phyloP scores from a whole-genome alignment of 2,797 vertebrate genomes.

The Sebastes miniatus region DNA sequence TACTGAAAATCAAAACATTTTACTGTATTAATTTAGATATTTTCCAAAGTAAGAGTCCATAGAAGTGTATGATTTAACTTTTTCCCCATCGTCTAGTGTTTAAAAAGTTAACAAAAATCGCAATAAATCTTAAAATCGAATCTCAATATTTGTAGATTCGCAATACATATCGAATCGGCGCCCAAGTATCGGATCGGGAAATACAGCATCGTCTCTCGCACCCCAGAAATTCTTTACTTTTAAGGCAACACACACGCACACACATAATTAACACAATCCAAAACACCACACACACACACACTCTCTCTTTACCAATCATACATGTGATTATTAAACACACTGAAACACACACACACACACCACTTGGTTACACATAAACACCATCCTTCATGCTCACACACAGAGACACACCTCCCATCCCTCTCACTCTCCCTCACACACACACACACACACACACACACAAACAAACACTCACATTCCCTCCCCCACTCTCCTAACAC shows the following conservation, averaged over 20 bases:
- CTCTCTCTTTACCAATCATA: conserved; percentile 24
- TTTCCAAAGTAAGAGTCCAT: no score
- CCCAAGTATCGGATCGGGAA: no score
- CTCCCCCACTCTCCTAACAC: conserved; percentile 71
- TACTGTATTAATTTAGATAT: no score
- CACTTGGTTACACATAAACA: conserved; percentile 63
- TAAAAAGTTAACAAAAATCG: no score
- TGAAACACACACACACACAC: conserved; percentile 27
- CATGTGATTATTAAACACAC: conserved; percentile 40
- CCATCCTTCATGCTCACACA: conserved; percentile 49
- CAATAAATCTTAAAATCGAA: no score
- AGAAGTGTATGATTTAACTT: no score
- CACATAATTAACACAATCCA: conserved; percentile 4
- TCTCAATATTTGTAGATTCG: no score
- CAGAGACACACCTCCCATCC: conserved; percentile 41
- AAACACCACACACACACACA: conserved; percentile 3
- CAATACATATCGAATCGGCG: no score
- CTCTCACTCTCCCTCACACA: neutral
- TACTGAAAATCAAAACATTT: no score
- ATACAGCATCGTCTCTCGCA: conserved; percentile 5
- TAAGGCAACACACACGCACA: neutral
- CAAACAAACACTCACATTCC: conserved; percentile 66
- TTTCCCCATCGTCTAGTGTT: no score
- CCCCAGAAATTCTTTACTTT: conserved; percentile 24
- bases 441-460: conserved; percentile 28